These are phyloP conservation scores for Turritopsis dohrnii DNA, from an alignment of 30 jellyfish, hydroid and myxozoan genomes.

Conservation along the genomic window DNA sequence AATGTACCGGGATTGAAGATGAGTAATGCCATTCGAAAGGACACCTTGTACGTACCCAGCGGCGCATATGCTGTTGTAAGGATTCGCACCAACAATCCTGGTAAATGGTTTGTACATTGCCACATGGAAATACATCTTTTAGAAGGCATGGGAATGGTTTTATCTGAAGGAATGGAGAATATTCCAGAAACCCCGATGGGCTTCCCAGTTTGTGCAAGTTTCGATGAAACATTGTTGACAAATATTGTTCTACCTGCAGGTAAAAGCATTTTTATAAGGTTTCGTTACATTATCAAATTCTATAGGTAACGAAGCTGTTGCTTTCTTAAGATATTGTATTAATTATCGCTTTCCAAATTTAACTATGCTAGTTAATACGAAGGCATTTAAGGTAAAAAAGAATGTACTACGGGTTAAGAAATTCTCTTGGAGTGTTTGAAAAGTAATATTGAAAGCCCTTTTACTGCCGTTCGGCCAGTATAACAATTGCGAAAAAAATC, in stretches of 20 bases:
- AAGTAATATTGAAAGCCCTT: too few species aligned
- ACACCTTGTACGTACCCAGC: conserved; percentile 71
- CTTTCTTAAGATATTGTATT: too few species aligned
- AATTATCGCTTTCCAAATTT: too few species aligned
- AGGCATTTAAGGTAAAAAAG: too few species aligned
- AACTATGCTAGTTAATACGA: too few species aligned
- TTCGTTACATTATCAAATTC: too few species aligned
- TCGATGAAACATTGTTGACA: conserved; percentile 53
- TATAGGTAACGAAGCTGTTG: too few species aligned
- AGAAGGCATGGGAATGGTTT: conserved; percentile 92
- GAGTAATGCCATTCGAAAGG: conserved; percentile 69
- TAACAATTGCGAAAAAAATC: too few species aligned
- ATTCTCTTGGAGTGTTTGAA: too few species aligned
- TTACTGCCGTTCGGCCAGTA: too few species aligned
- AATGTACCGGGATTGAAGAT: conserved; percentile 78
- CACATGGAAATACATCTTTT: conserved; percentile 80
- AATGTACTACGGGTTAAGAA: too few species aligned
- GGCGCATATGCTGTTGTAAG: conserved; percentile 86
- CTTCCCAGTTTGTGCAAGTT: conserved; percentile 70
- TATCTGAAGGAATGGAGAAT: conserved; percentile 67
- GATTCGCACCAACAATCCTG: conserved; percentile 87
- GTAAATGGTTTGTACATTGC: conserved; percentile 93
- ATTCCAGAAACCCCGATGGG: conserved; percentile 80
- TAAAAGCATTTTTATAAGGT: too few species aligned
- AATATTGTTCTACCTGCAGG: conserved; percentile 33